phyloP scores from a whole-genome alignment of 2,888 invertebrate genomes.

The Coelopa pilipes region DNA sequence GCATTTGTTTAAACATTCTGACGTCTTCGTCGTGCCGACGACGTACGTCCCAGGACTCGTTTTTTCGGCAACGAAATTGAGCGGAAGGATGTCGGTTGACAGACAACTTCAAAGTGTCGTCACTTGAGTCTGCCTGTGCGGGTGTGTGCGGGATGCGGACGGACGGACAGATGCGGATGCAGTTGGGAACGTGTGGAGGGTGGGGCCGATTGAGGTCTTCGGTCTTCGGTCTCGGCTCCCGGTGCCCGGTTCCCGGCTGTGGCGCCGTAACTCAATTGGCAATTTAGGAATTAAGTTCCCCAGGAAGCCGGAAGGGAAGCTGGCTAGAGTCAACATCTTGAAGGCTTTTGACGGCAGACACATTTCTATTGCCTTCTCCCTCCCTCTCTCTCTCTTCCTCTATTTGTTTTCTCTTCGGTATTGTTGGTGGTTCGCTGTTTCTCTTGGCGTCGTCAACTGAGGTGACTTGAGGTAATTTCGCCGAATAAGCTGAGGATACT shows the following conservation, averaged over 20 bases:
- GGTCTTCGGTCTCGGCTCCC: too few relatives aligned
- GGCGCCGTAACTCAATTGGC: constrained; percentile 44
- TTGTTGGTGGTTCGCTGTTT: neutral
- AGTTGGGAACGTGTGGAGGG: neutral
- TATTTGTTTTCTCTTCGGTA: neutral
- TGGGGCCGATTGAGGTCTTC: too few relatives aligned
- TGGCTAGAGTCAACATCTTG: constrained; percentile 21
- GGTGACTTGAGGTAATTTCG: too few relatives aligned
- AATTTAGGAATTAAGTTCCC: constrained; percentile 53
- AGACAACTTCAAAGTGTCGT: constrained; percentile 50
- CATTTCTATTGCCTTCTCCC: neutral
- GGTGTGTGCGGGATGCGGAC: constrained; percentile 21
- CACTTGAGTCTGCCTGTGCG: constrained; percentile 43
- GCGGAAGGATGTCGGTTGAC: constrained; percentile 50
- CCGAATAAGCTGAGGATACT: too few relatives aligned
- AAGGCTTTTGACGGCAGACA: constrained; percentile 27
- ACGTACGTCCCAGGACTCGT: neutral
- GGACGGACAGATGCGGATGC: constrained; percentile 30
- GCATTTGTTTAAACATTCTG: constrained; percentile 38
- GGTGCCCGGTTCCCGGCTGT: neutral
- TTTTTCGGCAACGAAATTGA: constrained; percentile 48
- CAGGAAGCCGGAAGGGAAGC: constrained; percentile 39
- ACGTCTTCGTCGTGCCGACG: constrained; percentile 15
- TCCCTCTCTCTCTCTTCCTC: too few relatives aligned
- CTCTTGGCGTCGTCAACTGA: too few relatives aligned